Base-by-base conservation (phyloP, 2,113 vertebrate genomes). In the Xenotilapia caudafasciata region DNA sequence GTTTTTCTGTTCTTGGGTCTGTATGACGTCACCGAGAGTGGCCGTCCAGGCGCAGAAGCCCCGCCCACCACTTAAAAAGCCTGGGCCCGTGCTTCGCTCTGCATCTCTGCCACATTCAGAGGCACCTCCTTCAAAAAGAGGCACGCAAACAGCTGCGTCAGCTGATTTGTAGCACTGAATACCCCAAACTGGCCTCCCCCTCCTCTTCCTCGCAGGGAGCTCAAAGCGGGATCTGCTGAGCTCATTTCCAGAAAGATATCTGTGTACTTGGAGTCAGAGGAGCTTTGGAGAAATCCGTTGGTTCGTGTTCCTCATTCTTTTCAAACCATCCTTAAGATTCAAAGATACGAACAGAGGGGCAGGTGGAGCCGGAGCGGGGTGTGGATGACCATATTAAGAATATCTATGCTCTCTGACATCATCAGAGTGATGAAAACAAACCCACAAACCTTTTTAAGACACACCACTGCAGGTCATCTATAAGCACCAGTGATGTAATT, bases 281-380 rank as follows among this genome's bases (percentile, higher is more conserved):
- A 45, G 40, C 70, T 26, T 28, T 11, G 40, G 21, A 17, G 9
- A 23, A 42, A 42, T 73, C 65, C 7, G 5, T 23, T 38, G n/a
- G 65, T 42, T 70, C 9, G 2, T 35, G 31, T 7, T 62, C 28
- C 58, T 62, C 58, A 4, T 23, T 47, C 4, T 14, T 28, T 47
- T 47, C 3, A 12, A 47, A 3, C 42, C 42, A 31, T 19, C 23
- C 13, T 77, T 31, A 7, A 28, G 70, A 77, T 19, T 49, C 2
- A 49, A 31, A 77, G 26, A 77, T 49, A 12, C 2, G 4, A 77
- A 49, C 15, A 77, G 42, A 42, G 6, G 6, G 6, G 38, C 4
- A 4, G 65, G 35, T 15, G 35, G 35, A 40, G 62, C 62, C n/a
- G 3, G 35, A 40, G 4, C 2, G 0, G 2, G 1, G 38, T 15